phyloP scores from a whole-genome alignment of 2,113 vertebrate genomes.

The Gorsachius goisagi region DNA sequence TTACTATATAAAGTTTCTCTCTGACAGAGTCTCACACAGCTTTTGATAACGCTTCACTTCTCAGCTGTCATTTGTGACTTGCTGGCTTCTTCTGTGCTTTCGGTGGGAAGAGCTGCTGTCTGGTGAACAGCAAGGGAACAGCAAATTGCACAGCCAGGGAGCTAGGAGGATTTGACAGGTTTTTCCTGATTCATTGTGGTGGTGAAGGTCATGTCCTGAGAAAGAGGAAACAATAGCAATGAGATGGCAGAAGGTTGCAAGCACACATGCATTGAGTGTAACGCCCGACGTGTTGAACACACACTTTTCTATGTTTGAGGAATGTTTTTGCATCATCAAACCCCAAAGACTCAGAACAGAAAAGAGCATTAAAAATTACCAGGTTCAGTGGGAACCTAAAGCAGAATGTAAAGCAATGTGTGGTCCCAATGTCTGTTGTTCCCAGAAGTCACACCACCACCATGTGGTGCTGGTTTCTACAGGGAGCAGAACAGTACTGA shows the following conservation, averaged over 20 bases:
- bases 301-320: background rate
- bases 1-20: background rate
- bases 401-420: background rate
- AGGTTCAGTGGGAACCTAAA: background rate
- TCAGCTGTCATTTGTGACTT: constrained; percentile 26
- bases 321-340: background rate
- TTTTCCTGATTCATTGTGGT: constrained; percentile 41
- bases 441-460: background rate
- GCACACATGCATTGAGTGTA: background rate
- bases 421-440: background rate
- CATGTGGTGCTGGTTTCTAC: background rate
- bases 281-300: background rate
- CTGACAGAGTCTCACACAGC: background rate
- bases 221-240: constrained; percentile 13
- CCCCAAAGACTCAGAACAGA: background rate
- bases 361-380: background rate
- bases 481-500: background rate
- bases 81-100: constrained; percentile 27
- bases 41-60: constrained; percentile 35
- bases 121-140: background rate
- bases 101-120: background rate
- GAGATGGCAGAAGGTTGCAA: background rate
- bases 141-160: constrained; percentile 18
- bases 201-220: constrained; percentile 57
- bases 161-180: constrained; percentile 19